Evolutionary conservation across 2,797 vertebrate genomes (phyloP), one percentile per base, ranked within the genome.

Genomic region (Lindbergichthys nudifrons): DNA sequence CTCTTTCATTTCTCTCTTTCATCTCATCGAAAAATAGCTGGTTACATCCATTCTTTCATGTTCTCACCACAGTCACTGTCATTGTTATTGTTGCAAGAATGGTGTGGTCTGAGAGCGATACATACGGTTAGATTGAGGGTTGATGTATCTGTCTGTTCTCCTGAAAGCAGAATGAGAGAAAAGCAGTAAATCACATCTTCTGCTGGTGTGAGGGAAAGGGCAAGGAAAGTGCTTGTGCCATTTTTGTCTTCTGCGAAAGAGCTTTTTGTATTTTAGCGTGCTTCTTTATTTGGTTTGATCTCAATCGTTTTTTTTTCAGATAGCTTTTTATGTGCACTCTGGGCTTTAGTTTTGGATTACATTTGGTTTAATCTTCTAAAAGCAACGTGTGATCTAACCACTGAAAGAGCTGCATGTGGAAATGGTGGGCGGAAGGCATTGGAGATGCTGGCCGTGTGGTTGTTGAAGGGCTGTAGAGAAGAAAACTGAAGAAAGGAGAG

Each of bases 381-480:
- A 85, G 87, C 80, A 84, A 82, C 2, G 79, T 76, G 85, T 84
- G 83, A 89, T 80, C 84, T 82, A 87, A 90, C 76, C 83, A 67
- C 77, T 60, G 75, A 87, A 74, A 72, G 58, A 66, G 76, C 85
- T 85, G 63, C 71, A 39, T 89, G 75, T 87, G 82, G 81, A 87
- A 88, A 85, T 80, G 71, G 87, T 87, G 89, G 89, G 87, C 66
- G 89, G 84, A 86, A 83, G 67, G 77, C 81, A 82, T 83, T 67
- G 42, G 81, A 76, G 72, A 84, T 66, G 75, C 80, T 77, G 80
- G 73, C 66, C 32, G 36, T 76, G 78, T 71, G 76, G 60, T 82
- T 59, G 80, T 60, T 68, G 65, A 72, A 65, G 65, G 60, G 62
- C 75, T 79, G 63, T 51, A 77, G 66, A 79, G 82, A 87, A 80